phyloP scores from a whole-genome alignment of 2,113 vertebrate genomes.

The Oreotrochilus melanogaster region DNA sequence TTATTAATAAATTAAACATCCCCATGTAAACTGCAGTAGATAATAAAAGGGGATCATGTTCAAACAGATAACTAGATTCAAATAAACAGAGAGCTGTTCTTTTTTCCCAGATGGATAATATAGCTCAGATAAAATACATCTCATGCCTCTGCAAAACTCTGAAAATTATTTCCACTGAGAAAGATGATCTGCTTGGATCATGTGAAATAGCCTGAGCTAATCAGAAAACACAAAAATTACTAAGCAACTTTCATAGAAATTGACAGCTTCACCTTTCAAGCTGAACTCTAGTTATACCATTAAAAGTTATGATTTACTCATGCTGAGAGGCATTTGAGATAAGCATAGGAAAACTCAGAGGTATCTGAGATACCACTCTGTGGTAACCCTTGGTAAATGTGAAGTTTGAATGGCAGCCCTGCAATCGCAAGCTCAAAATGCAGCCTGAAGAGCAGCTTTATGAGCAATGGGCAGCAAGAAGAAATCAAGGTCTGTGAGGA shows the following conservation, averaged over 20 bases:
- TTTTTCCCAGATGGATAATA: background rate
- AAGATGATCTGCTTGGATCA: background rate
- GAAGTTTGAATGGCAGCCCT: background rate
- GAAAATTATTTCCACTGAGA: background rate
- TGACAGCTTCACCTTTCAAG: background rate
- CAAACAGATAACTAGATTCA: background rate
- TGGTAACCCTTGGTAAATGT: background rate
- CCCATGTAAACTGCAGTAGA: background rate
- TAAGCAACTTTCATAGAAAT: background rate
- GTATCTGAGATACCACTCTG: background rate
- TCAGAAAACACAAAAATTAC: background rate
- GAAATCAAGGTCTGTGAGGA: background rate
- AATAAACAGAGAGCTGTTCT: background rate
- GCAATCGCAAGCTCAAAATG: background rate
- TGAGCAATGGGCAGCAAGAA: background rate
- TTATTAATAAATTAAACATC: background rate
- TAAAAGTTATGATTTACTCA: constrained; percentile 1
- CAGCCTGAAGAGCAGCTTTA: background rate
- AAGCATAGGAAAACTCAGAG: background rate
- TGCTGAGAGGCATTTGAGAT: background rate
- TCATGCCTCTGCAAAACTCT: background rate
- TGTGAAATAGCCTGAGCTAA: background rate
- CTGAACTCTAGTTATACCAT: background rate
- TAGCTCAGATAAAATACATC: background rate
- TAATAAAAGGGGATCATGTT: background rate